Conservation (phyloP, 2,113 vertebrate genomes). For the Vulpes lagopus region DNA sequence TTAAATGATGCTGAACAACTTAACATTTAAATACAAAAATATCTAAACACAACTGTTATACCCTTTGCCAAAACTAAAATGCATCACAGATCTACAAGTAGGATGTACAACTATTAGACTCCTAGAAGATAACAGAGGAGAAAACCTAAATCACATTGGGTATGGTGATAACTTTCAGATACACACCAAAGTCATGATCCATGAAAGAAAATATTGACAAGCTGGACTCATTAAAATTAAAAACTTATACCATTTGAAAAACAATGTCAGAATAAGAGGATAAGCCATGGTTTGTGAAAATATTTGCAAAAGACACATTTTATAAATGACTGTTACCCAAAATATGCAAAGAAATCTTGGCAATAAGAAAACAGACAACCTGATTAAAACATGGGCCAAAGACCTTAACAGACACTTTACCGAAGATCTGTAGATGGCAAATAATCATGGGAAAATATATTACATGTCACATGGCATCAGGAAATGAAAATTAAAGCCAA, state of each 20-base stretch:
- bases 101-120: background rate
- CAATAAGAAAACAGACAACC: too few relatives aligned
- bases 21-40: background rate
- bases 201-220: background rate
- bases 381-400: too few relatives aligned
- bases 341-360: too few relatives aligned
- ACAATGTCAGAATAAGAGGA: too few relatives aligned
- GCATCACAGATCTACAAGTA: background rate
- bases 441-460: too few relatives aligned
- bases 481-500: too few relatives aligned
- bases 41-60: background rate
- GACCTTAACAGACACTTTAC: too few relatives aligned
- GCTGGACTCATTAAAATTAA: background rate
- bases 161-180: background rate
- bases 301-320: too few relatives aligned
- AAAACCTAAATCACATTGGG: background rate
- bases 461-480: too few relatives aligned
- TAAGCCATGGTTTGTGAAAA: too few relatives aligned
- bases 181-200: background rate
- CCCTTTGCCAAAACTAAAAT: background rate
- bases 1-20: background rate
- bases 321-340: too few relatives aligned
- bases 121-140: background rate
- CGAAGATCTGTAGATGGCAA: too few relatives aligned
- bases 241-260: background rate